Conservation (phyloP, 2,797 vertebrate species). For the Psittacula derbiana region DNA sequence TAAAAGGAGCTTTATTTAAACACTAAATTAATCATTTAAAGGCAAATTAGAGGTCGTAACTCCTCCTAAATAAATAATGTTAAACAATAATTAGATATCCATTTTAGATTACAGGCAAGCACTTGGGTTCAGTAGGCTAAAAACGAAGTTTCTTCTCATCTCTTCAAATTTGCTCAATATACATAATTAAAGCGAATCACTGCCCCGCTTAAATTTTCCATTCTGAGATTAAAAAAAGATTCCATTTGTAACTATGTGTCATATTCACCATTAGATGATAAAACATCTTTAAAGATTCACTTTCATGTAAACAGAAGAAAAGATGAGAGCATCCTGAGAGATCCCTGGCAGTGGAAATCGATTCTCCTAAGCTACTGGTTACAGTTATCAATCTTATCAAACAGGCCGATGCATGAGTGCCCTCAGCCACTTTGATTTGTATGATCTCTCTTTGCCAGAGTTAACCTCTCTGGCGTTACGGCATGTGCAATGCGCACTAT, state of each 20-base stretch:
- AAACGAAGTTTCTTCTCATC: conserved; percentile 61
- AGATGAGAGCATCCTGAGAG: conserved; percentile 44
- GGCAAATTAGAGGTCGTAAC: conserved; percentile 87
- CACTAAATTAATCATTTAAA: conserved; percentile 88
- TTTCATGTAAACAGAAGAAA: conserved; percentile 70
- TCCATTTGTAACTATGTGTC: conserved; percentile 19
- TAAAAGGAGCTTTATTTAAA: conserved; percentile 89
- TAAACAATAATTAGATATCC: conserved; percentile 80
- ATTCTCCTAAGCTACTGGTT: conserved; percentile 48
- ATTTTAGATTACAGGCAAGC: conserved; percentile 73
- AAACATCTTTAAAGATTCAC: conserved; percentile 62
- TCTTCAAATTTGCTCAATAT: conserved; percentile 59
- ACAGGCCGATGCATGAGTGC: background rate
- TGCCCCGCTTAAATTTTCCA: conserved; percentile 42
- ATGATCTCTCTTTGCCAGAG: conserved; percentile 45
- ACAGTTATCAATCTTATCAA: conserved; percentile 49
- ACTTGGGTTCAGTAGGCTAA: conserved; percentile 57
- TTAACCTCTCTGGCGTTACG: conserved; percentile 12
- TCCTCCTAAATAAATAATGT: conserved; percentile 79
- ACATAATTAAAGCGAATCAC: conserved; percentile 52
- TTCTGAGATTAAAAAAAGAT: conserved; percentile 61
- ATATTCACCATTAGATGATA: conserved; percentile 51
- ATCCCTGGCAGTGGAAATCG: conserved; percentile 21
- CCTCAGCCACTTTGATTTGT: conserved; percentile 42
- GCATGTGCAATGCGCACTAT: background rate